Conservation (phyloP, 2,888 invertebrate genomes). For the Trachelus stipa region DNA sequence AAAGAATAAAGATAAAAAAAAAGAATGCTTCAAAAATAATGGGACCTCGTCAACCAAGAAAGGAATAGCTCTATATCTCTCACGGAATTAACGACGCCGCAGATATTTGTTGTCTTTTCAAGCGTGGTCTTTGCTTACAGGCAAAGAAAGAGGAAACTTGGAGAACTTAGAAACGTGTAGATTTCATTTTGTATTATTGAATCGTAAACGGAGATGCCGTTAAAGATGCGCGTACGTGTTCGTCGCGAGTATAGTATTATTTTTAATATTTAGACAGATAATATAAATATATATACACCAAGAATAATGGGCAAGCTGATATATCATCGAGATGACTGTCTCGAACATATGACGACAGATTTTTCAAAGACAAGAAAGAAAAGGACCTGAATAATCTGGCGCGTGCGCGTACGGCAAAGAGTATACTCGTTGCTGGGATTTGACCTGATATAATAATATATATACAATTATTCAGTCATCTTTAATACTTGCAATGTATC, state of each 20-base stretch:
- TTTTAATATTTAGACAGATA: conserved; percentile 21
- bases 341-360: not conserved
- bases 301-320: conserved; percentile 9
- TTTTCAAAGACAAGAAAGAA: not conserved
- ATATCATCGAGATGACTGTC: conserved; percentile 3
- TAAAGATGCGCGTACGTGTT: conserved; percentile 6
- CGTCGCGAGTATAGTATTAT: conserved; percentile 23
- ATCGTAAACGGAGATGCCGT: conserved; percentile 9
- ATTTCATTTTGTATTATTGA: conserved; percentile 23
- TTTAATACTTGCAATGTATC: not conserved
- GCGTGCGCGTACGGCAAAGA: not conserved
- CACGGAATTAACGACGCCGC: not conserved
- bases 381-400: conserved; percentile 1
- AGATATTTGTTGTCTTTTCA: not conserved
- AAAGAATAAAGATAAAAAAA: not conserved
- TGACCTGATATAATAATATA: not conserved
- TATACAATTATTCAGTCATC: not conserved
- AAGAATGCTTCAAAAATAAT: not conserved
- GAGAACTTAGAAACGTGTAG: conserved; percentile 14
- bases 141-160: not conserved
- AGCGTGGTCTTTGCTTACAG: not conserved
- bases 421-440: not conserved
- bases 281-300: conserved; percentile 8
- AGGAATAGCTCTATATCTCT: not conserved
- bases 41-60: not conserved